Evolutionary conservation across 2,888 invertebrate genomes (phyloP).

Genomic region (Gnatocerus cornutus): DNA sequence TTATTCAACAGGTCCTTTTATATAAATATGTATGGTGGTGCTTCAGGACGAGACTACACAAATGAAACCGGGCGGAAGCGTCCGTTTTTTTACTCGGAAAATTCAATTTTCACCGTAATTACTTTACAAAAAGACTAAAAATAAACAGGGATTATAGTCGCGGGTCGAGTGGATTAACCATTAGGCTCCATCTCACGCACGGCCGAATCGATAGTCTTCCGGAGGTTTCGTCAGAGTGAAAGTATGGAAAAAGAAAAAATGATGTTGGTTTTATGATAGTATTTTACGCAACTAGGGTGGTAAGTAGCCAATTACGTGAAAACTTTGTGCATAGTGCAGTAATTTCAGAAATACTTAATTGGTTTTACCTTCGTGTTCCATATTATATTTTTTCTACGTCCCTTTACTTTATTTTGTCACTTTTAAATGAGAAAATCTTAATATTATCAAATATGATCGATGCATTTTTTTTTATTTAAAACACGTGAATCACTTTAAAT

Average conservation of each 20-base stretch:
- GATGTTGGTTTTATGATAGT: no score
- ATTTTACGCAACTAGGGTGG: no score
- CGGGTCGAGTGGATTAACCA: constrained; percentile 41
- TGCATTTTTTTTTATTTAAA: no score
- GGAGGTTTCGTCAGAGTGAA: constrained; percentile 15
- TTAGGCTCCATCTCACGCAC: constrained; percentile 39
- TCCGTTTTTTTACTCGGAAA: constrained; percentile 39
- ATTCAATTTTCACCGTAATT: constrained; percentile 43
- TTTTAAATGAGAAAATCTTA: no score
- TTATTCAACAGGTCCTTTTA: constrained; percentile 33
- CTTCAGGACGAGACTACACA: constrained; percentile 26
- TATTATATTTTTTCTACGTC: no score
- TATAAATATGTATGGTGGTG: constrained; percentile 34
- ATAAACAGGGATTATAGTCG: constrained; percentile 34
- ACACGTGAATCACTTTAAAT: no score
- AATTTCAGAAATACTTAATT: no score
- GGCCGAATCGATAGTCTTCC: constrained; percentile 32
- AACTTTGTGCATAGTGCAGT: no score
- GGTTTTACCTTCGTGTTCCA: no score
- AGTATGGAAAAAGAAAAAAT: background rate
- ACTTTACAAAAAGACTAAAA: constrained; percentile 42
- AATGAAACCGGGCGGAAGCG: constrained; percentile 38
- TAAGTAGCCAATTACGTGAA: no score
- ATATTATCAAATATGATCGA: no score
- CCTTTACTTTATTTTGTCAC: no score